phyloP scores from a whole-genome alignment of 2,797 vertebrate species.

The Phalanger gymnotis region DNA sequence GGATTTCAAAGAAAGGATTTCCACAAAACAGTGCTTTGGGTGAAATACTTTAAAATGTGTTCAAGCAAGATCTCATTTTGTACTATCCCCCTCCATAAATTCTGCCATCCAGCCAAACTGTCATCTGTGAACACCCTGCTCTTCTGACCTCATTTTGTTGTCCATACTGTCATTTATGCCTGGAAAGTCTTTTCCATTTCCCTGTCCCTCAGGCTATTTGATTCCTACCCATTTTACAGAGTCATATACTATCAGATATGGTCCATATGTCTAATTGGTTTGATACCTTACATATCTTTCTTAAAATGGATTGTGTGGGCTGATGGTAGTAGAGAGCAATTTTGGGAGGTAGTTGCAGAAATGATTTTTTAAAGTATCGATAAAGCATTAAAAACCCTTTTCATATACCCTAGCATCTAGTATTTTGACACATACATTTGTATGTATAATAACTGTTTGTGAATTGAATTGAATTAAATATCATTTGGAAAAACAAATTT shows the following conservation, averaged over 20 bases:
- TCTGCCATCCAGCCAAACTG: background rate
- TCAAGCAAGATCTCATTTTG: background rate
- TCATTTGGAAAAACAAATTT: background rate
- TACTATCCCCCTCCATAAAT: background rate
- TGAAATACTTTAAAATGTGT: background rate
- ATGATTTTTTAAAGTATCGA: background rate
- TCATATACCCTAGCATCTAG: background rate
- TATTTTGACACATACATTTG: background rate
- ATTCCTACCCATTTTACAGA: background rate
- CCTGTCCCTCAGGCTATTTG: background rate
- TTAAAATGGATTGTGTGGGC: background rate
- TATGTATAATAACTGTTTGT: background rate
- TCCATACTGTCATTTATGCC: background rate
- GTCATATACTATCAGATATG: background rate
- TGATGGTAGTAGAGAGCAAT: background rate
- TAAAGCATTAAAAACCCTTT: background rate
- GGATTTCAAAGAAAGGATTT: no score
- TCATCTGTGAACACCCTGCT: background rate
- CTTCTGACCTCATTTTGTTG: background rate
- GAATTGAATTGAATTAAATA: background rate
- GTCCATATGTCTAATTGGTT: background rate
- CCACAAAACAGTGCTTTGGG: background rate
- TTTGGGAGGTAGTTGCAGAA: background rate
- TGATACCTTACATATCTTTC: background rate
- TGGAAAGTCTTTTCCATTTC: background rate